Base-by-base conservation (phyloP, 2,113 vertebrate genomes). In the Tamias sibiricus region DNA sequence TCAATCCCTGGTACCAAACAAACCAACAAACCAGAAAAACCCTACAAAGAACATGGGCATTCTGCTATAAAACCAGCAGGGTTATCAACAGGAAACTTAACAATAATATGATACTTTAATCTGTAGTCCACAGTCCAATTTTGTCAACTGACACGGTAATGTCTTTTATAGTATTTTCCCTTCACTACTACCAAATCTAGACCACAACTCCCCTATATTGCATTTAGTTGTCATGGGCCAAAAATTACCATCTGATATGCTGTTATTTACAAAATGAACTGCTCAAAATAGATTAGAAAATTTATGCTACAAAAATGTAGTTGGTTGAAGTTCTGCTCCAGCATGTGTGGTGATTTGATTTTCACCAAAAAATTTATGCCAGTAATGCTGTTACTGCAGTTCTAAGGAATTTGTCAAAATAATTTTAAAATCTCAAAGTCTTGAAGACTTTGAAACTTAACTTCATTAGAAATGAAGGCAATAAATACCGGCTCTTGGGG, bases 251-350 rank as follows among this genome's bases (percentile, higher is more conserved):
- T 40, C 20, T 52, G 37, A 90, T 11, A 52, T 4, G 4, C 10
- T 92, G 30, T 44, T 72, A 42, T 62, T 91, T 49, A 83, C 24
- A 92, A 91, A 85, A 57, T 19, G 10, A 94, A 32, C 26, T 62
- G 16, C 54, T 95, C 57, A 94, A 82, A 88, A 91, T 9, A 93
- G n/a, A 79, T 49, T 42, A 83, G 54, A 92, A 95, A 90, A 94
- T 47, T 59, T 71, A 32, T 37, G 35, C 64, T 91, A 42, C 74
- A 77, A 83, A 89, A 79, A 80, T 17, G 52, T 49, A 91, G 64
- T 19, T 87, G 95, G 87, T 49, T 92, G 72, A 88, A 96, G 42
- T 66, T 72, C 59, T 62, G 42, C 17, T 74, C n/a, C 24, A 71
- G 47, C 75, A 83, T 81, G 37, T 16, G 52, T 37, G 6, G 7